phyloP scores from a whole-genome alignment of 2,113 vertebrate genomes.

The Oryzias woworae region DNA sequence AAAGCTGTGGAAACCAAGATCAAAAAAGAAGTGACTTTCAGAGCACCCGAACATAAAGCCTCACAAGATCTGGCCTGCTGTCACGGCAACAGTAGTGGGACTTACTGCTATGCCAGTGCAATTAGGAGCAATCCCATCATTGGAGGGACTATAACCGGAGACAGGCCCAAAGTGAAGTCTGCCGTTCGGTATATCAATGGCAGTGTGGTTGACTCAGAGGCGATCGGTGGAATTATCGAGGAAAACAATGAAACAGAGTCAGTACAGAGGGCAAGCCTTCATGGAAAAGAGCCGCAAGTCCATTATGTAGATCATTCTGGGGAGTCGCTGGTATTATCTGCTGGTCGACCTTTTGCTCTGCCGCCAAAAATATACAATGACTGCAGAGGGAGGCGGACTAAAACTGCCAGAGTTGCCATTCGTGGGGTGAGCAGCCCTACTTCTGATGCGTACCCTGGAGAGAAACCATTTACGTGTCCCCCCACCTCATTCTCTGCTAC shows the following conservation, averaged over 20 bases:
- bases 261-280: neutral
- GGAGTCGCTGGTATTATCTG: constrained; percentile 34
- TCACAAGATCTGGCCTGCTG: constrained; percentile 51
- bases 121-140: constrained; percentile 66
- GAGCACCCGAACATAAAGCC: constrained; percentile 59
- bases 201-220: constrained; percentile 76
- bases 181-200: constrained; percentile 70
- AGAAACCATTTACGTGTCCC: constrained; percentile 22
- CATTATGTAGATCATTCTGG: constrained; percentile 39
- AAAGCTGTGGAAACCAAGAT: constrained; percentile 67
- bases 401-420: constrained; percentile 5
- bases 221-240: constrained; percentile 74
- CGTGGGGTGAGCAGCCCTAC: constrained; percentile 4
- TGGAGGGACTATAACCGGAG: constrained; percentile 32
- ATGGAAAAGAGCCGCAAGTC: constrained; percentile 15
- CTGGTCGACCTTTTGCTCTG: constrained; percentile 30
- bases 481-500: neutral
- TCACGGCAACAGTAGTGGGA: constrained; percentile 42
- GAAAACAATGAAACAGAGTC: constrained; percentile 48
- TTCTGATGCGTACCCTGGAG: constrained; percentile 7
- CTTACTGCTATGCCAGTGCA: constrained; percentile 55
- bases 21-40: constrained; percentile 79
- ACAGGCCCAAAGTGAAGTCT: constrained; percentile 45
- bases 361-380: constrained; percentile 64
- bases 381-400: constrained; percentile 64